Base-by-base conservation (phyloP, 2,797 vertebrate genomes). In the Falco concolor region DNA sequence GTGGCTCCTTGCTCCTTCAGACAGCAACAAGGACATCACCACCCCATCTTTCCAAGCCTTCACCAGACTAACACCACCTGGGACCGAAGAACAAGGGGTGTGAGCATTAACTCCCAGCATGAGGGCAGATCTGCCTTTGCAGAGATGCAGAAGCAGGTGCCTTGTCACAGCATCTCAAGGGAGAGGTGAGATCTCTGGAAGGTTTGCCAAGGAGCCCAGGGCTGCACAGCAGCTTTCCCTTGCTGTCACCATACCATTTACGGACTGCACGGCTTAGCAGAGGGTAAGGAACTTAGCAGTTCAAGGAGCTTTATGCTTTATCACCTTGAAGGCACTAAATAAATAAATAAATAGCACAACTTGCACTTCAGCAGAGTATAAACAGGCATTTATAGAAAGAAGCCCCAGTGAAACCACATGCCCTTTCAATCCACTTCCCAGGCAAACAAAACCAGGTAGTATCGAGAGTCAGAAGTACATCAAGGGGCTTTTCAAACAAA, bases 351-450 rank as follows among this genome's bases (percentile, higher is more conserved):
- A 82, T 59, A 72, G 67, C 67, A 49, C 65, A 65, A 63, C 73
- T 73, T 78, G 50, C 84, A 85, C 72, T 96, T 89, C 80, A 89
- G 57, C 57, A 36, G 75, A 59, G 40, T 70, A 94, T 77, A 91
- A 94, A 65, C 61, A 95, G 81, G 57, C 73, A 94, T 93, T 96
- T 95, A 84, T 49, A 87, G 93, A 91, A 87, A 36, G 56, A 63
- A 96, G 59, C 36, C 86, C 93, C 89, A 90, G 53, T 76, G 93
- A 96, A 97, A 93, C 83, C 45, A 52, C n/a, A 59, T 52, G 78
- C 78, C 89, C 89, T 96, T 96, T 90, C 95, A 93, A 89, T 93
- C 73, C 64, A 74, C 87, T 93, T 96, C 69, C 77, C 80, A 90
- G 77, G 49, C 80, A 95, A 95, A 95, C 67, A 93, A 95, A 93